phyloP scores from a whole-genome alignment of 2,113 vertebrate genomes.

The Daphoenositta chrysoptera region DNA sequence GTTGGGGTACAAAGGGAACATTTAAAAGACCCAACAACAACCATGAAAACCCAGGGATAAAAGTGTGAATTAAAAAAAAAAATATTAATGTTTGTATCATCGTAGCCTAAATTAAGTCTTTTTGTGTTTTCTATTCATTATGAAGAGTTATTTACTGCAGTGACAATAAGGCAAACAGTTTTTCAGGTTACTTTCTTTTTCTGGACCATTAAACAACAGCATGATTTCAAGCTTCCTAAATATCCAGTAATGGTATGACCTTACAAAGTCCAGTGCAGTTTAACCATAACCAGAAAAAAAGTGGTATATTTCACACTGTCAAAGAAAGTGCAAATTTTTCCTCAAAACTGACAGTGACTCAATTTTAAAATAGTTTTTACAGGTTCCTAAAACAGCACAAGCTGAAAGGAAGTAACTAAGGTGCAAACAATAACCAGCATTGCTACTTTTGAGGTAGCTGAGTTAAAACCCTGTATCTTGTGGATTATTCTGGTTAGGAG shows the following conservation, averaged over 20 bases:
- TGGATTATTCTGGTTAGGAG: not conserved
- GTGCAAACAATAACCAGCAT: not conserved
- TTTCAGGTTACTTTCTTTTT: not conserved
- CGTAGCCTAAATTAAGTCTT: not conserved
- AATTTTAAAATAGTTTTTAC: not conserved
- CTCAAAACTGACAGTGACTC: not conserved
- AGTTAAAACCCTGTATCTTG: not conserved
- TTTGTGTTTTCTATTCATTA: not conserved
- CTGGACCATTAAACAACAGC: not conserved
- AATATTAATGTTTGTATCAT: not conserved
- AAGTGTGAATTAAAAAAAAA: not conserved
- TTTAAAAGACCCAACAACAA: not conserved
- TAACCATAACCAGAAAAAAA: not conserved
- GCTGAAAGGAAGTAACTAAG: not conserved
- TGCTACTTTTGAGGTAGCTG: not conserved
- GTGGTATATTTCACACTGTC: not conserved
- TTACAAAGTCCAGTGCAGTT: not conserved
- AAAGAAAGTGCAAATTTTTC: not conserved
- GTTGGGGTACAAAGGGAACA: not conserved
- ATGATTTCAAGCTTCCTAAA: not conserved
- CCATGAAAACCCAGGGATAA: accelerated
- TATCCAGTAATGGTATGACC: not conserved
- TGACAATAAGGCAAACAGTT: not conserved
- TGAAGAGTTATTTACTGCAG: not conserved
- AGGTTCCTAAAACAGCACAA: not conserved